phyloP scores from a whole-genome alignment of 2,888 invertebrate genomes.

The Synanthedon tipuliformis region DNA sequence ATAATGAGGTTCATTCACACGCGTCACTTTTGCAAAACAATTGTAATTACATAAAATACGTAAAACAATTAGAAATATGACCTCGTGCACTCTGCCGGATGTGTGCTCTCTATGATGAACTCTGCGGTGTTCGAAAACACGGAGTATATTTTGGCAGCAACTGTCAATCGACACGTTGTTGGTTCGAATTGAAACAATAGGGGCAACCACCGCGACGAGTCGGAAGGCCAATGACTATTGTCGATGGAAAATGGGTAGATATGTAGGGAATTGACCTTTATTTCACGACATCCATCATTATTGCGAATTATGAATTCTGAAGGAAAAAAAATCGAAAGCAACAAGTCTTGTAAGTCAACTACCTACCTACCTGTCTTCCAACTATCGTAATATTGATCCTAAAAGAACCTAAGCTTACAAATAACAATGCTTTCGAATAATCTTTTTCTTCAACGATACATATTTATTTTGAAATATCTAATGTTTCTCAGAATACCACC shows the following conservation, averaged over 20 bases:
- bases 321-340: not conserved
- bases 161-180: slow-evolving; percentile 3
- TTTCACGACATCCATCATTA: slow-evolving; percentile 3
- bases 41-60: slow-evolving; percentile 35
- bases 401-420: too few relatives aligned
- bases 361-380: too few relatives aligned
- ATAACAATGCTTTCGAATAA: too few relatives aligned
- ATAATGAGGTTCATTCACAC: slow-evolving; percentile 50
- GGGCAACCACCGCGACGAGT: slow-evolving; percentile 48
- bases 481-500: too few relatives aligned
- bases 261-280: slow-evolving; percentile 55
- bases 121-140: slow-evolving; percentile 14
- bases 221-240: slow-evolving; percentile 59
- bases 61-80: slow-evolving; percentile 56
- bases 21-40: slow-evolving; percentile 39
- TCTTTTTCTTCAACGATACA: too few relatives aligned
- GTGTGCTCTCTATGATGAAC: slow-evolving; percentile 21
- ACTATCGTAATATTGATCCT: too few relatives aligned
- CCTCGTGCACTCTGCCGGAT: slow-evolving; percentile 51
- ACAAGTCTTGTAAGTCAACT: too few relatives aligned
- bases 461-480: too few relatives aligned
- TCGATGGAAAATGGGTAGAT: slow-evolving; percentile 19
- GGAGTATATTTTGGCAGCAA: slow-evolving; percentile 4
- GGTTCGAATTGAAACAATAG: slow-evolving; percentile 50
- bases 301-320: not conserved